phyloP scores from a whole-genome alignment of 2,797 vertebrate genomes.

The Cetoscarus ocellatus region DNA sequence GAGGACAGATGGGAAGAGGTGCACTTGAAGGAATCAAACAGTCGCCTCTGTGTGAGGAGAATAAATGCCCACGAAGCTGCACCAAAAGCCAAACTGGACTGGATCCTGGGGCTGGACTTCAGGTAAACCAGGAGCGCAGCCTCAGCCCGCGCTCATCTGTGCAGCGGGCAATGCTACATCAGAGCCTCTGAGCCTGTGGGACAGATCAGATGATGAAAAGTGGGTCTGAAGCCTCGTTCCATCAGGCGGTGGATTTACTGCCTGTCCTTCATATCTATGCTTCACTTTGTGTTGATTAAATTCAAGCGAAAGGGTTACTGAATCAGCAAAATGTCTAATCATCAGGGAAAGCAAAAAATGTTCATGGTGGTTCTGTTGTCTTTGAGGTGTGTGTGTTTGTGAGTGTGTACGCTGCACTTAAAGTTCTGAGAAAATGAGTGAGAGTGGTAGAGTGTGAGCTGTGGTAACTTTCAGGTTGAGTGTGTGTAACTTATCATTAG shows the following conservation, averaged over 20 bases:
- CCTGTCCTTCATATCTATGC: constrained; percentile 56
- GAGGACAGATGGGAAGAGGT: constrained; percentile 7
- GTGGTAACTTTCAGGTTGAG: constrained; percentile 44
- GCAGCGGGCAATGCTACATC: constrained; percentile 9
- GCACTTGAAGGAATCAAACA: constrained; percentile 14
- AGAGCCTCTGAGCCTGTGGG: constrained; percentile 8
- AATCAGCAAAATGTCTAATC: constrained; percentile 38
- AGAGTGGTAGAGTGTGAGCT: constrained; percentile 38
- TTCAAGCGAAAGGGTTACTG: constrained; percentile 31
- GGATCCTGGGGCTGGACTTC: constrained; percentile 49
- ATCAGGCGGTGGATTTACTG: constrained; percentile 30
- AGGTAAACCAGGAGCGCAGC: constrained; percentile 20
- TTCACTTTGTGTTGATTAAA: constrained; percentile 50
- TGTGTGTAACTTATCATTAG: constrained; percentile 70
- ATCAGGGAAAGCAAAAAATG: constrained; percentile 50
- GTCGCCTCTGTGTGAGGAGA: constrained; percentile 22
- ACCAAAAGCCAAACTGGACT: constrained; percentile 39
- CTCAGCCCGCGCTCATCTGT: background rate
- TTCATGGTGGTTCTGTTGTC: constrained; percentile 51
- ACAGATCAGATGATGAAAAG: constrained; percentile 18
- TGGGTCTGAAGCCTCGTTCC: constrained; percentile 15
- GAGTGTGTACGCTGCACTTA: constrained; percentile 26
- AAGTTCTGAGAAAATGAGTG: constrained; percentile 8
- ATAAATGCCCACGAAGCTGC: constrained; percentile 45
- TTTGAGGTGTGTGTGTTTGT: constrained; percentile 39